A percentile compares a stretch with the other conserved stretches of the same genome.
Conservation (phyloP, 2,113 vertebrate species). For the Larimichthys polyactis region DNA sequence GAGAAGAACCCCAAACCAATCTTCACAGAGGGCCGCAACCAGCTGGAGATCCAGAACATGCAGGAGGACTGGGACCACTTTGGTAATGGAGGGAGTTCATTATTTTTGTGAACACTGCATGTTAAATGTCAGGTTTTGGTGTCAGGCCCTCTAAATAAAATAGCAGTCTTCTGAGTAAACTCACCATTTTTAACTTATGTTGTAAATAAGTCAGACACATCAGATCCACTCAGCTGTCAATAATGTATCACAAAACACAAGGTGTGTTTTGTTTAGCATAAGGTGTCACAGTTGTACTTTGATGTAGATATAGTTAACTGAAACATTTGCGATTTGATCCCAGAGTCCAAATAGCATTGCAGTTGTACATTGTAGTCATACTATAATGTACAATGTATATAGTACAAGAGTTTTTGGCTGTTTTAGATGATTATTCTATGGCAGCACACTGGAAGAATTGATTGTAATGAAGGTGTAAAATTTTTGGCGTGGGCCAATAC, state of each 20-base stretch:
- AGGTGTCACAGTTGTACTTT: not conserved
- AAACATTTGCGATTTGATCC: not conserved
- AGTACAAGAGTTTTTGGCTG: not conserved
- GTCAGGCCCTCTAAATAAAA: not conserved
- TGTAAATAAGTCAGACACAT: not conserved
- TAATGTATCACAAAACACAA: not conserved
- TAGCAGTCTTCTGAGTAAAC: not conserved
- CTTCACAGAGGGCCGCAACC: conserved; percentile 95
- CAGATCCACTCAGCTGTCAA: not conserved
- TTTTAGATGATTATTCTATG: not conserved
- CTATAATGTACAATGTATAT: not conserved
- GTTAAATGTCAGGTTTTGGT: not conserved
- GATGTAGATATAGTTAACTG: not conserved
- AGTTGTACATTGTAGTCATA: not conserved
- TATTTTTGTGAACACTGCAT: not conserved
- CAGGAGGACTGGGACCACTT: conserved; percentile 99
- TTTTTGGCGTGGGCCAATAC: not conserved
- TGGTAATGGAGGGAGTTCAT: conserved; percentile 79
- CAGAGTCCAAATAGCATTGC: not conserved
- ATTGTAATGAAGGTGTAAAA: not conserved
- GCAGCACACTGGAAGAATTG: not conserved
- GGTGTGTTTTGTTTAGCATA: not conserved
- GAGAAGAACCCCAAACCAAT: conserved; percentile 99
- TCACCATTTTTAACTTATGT: not conserved
- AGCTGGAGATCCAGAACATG: conserved; percentile 96